A percentile compares a stretch with the other conserved stretches of the same genome.
Conservation (phyloP, 2,113 vertebrate species). For the Fukomys damarensis region DNA sequence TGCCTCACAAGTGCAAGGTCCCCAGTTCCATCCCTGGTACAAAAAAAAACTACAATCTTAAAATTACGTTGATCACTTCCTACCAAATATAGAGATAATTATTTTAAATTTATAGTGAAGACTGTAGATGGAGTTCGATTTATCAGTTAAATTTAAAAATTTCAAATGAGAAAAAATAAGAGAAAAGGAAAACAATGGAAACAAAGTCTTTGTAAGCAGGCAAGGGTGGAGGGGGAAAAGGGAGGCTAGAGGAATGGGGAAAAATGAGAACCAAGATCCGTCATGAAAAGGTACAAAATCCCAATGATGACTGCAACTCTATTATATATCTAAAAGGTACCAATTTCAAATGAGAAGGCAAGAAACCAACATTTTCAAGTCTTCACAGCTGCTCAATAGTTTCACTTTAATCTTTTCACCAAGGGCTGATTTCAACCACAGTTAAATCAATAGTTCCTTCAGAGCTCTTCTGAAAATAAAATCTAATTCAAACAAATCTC, state of each 20-base stretch:
- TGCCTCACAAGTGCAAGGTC: no score
- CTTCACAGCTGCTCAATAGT: not conserved
- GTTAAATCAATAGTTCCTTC: constrained; percentile 64
- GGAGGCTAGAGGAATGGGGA: no score
- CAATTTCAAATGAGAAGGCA: constrained; percentile 11
- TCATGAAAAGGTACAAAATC: no score
- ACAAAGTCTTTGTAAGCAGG: no score
- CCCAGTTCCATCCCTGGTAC: no score
- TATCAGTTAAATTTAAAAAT: not conserved
- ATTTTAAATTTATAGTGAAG: constrained; percentile 34
- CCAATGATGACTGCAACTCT: no score
- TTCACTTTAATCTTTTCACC: constrained; percentile 52
- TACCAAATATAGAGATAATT: not conserved
- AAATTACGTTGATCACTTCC: not conserved
- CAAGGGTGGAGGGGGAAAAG: no score
- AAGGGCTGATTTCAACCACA: constrained; percentile 51
- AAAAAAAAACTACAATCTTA: constrained; percentile 38
- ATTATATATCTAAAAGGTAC: no score
- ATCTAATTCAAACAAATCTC: constrained; percentile 64
- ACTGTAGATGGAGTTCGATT: not conserved
- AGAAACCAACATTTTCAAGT: constrained; percentile 20
- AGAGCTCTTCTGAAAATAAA: constrained; percentile 60
- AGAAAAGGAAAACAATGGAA: no score
- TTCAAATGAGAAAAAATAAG: constrained; percentile 29
- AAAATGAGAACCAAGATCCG: no score